Conservation (phyloP, 1,140 invertebrate genomes). For the Brachionus plicatilis region DNA sequence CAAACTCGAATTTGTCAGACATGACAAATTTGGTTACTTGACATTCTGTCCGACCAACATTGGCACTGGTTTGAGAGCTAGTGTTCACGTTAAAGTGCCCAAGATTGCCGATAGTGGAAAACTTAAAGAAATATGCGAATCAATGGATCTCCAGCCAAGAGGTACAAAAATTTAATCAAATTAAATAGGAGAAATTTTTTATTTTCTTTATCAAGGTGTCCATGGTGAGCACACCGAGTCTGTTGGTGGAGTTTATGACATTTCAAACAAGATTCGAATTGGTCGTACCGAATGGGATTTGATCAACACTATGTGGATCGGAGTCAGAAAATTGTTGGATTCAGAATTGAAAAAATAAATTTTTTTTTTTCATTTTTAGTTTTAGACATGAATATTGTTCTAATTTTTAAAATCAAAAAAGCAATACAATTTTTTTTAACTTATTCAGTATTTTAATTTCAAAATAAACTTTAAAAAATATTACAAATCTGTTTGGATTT, state of each 20-base stretch:
- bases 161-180: background rate
- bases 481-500: no score
- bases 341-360: slow-evolving; percentile 35
- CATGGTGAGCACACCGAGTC: slow-evolving; percentile 84
- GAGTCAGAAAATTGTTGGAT: slow-evolving; percentile 28
- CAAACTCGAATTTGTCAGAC: slow-evolving; percentile 24
- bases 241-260: slow-evolving; percentile 58
- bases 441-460: background rate
- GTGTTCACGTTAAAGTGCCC: slow-evolving; percentile 93
- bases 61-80: slow-evolving; percentile 92
- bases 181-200: background rate
- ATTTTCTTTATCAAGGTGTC: slow-evolving; percentile 62
- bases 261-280: slow-evolving; percentile 53
- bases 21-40: slow-evolving; percentile 71
- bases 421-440: background rate
- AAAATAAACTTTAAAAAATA: background rate
- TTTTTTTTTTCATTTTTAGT: background rate
- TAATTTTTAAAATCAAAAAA: background rate
- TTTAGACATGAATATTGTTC: background rate
- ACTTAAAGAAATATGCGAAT: slow-evolving; percentile 68
- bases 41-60: slow-evolving; percentile 98
- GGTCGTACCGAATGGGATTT: slow-evolving; percentile 51
- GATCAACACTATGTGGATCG: slow-evolving; percentile 45
- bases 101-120: slow-evolving; percentile 81
- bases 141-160: slow-evolving; percentile 31